phyloP scores from a whole-genome alignment of 2,113 vertebrate species.

The Vicugna pacos region DNA sequence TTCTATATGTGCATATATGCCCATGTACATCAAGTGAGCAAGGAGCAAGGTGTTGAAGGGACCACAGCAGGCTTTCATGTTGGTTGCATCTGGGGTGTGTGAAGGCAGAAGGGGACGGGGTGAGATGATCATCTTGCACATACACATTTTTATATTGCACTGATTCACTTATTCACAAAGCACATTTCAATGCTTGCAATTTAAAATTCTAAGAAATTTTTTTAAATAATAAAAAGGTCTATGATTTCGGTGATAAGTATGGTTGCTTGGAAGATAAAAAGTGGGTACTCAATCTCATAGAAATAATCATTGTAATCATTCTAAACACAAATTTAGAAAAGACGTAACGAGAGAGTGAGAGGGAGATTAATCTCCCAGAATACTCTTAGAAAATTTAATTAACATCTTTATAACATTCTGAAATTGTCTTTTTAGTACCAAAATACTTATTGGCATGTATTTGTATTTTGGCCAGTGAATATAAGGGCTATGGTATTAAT shows the following conservation, averaged over 20 bases:
- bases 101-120: neutral
- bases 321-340: neutral
- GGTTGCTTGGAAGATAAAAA: neutral
- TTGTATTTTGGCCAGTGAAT: slow-evolving; percentile 15
- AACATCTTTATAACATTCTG: neutral
- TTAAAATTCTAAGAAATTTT: neutral
- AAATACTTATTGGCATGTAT: neutral
- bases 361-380: neutral
- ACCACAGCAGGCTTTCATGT: neutral
- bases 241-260: neutral
- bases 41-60: neutral
- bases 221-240: neutral
- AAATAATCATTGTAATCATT: neutral
- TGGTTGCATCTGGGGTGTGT: neutral
- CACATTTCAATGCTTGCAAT: neutral
- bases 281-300: neutral
- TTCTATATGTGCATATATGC: neutral
- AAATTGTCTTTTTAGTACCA: neutral
- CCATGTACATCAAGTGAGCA: neutral
- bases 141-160: neutral
- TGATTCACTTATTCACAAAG: neutral
- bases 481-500: neutral
- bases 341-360: neutral
- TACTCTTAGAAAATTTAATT: neutral
- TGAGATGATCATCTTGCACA: neutral